Percentiles rank a stretch among this genome's conserved stretches.
Conservation (phyloP, 1,140 invertebrate genomes). For the Trachymyrmex septentrionalis region DNA sequence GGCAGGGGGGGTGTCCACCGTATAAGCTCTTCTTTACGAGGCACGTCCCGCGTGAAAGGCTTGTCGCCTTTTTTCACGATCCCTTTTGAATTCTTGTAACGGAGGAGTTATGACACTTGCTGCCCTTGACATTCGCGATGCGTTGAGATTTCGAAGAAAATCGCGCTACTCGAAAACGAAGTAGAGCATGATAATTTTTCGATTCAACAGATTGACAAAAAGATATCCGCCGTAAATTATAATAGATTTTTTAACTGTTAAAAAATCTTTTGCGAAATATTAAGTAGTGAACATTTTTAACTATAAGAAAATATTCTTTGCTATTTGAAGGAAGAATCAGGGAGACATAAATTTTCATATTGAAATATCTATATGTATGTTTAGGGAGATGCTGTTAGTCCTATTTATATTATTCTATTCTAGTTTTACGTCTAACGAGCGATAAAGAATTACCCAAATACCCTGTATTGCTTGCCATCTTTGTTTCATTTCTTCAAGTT, state of each 20-base stretch:
- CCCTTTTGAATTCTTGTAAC: conserved; percentile 31
- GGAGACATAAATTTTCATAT: neutral
- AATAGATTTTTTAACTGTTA: no score
- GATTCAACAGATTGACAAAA: neutral
- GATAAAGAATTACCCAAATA: no score
- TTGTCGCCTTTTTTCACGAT: conserved; percentile 47
- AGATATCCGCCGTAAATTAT: neutral
- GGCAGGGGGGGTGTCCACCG: conserved; percentile 66
- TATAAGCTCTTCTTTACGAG: conserved; percentile 66
- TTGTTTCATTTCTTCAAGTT: neutral
- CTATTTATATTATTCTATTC: no score
- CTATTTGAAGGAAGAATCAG: neutral
- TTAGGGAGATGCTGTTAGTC: no score
- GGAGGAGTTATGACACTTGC: conserved; percentile 59
- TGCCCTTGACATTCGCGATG: conserved; percentile 31
- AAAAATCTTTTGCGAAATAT: neutral
- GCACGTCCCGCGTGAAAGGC: conserved; percentile 12
- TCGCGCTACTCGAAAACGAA: conserved; percentile 12
- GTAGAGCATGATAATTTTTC: neutral
- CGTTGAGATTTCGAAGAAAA: conserved; percentile 63
- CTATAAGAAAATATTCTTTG: neutral
- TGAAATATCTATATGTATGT: neutral
- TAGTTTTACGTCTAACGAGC: no score
- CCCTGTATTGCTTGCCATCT: neutral
- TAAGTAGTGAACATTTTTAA: no score